A percentile compares a stretch with the other conserved stretches of the same genome.
These are phyloP conservation scores for Mesocentrotus franciscanus DNA, from an alignment of 53 echinoderm and acorn worm genomes.

Conservation along the genomic window DNA sequence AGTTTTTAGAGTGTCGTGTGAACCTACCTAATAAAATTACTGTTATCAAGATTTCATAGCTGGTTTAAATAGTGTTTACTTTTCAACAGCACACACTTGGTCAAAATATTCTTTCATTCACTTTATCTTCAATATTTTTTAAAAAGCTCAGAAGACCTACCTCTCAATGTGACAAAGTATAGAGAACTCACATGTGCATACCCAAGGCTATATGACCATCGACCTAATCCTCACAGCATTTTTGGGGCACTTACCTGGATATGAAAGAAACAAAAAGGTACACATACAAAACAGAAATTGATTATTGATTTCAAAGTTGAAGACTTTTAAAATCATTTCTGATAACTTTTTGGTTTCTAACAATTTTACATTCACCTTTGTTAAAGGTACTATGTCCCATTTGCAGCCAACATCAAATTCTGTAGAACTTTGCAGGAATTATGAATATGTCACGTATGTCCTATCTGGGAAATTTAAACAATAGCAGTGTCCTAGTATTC, in stretches of 20 bases:
- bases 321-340: background rate
- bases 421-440: too few relatives aligned
- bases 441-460: too few relatives aligned
- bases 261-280: background rate
- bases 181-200: background rate
- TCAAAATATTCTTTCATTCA: background rate
- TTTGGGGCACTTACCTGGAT: background rate
- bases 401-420: too few relatives aligned
- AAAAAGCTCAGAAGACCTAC: background rate
- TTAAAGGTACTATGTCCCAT: too few relatives aligned
- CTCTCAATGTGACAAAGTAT: too few relatives aligned
- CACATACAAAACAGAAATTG: background rate
- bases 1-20: background rate
- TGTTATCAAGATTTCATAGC: background rate
- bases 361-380: too few relatives aligned
- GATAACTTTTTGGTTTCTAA: background rate
- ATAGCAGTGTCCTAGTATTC: too few relatives aligned
- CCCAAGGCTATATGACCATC: background rate
- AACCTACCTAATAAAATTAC: background rate
- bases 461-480: too few relatives aligned
- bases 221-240: background rate
- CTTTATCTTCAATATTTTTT: background rate
- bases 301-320: background rate
- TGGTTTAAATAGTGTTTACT: too few relatives aligned
- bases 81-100: too few relatives aligned